phyloP scores from a whole-genome alignment of 2,888 invertebrate genomes.

The Cantharis flavilabris region DNA sequence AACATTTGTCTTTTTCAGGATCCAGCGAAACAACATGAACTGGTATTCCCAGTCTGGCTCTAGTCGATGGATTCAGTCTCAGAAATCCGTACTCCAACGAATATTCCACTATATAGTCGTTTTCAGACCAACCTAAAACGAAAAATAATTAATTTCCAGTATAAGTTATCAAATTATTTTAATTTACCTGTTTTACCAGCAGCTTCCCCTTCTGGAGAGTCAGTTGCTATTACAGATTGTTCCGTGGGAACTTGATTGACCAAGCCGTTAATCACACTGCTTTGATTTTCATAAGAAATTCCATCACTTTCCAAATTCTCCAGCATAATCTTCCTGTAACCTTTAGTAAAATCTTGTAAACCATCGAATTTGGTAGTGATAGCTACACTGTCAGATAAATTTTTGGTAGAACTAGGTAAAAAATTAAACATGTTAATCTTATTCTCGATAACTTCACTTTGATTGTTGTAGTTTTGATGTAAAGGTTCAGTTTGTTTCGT shows the following conservation, averaged over 20 bases:
- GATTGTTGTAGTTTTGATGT: constrained; percentile 31
- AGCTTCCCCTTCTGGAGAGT: background rate
- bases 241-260: background rate
- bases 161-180: background rate
- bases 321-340: background rate
- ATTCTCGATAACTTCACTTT: constrained; percentile 18
- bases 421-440: constrained; percentile 24
- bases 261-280: background rate
- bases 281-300: constrained; percentile 14
- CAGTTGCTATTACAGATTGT: background rate
- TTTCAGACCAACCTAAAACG: constrained; percentile 69
- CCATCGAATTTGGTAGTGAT: constrained; percentile 48
- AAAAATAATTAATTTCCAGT: background rate
- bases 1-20: constrained; percentile 86
- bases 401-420: constrained; percentile 31
- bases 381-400: constrained; percentile 28
- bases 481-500: constrained; percentile 54
- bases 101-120: constrained; percentile 97
- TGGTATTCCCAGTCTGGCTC: constrained; percentile 87
- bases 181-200: background rate
- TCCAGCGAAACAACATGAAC: constrained; percentile 87
- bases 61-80: constrained; percentile 82
- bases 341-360: constrained; percentile 19
- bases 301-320: background rate
- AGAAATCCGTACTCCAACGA: constrained; percentile 96